Evolutionary conservation across 2,888 invertebrate genomes (phyloP).

Genomic region (Odontomyia ornata): DNA sequence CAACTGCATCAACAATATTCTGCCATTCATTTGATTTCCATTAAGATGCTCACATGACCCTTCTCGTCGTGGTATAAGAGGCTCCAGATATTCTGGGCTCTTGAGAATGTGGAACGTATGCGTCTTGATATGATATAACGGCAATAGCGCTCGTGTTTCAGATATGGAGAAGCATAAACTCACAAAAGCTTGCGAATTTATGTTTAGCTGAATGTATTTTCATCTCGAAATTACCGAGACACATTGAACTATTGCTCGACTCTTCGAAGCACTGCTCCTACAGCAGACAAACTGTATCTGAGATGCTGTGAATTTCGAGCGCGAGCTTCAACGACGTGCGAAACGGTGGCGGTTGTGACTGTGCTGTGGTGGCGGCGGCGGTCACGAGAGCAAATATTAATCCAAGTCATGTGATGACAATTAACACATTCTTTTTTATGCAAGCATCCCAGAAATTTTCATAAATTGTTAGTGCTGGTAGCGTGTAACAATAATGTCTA

Average conservation of each 20-base stretch:
- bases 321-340: slow-evolving; percentile 5
- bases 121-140: too few relatives aligned
- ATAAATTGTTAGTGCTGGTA: neutral
- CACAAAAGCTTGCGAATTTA: neutral
- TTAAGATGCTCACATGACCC: too few relatives aligned
- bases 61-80: too few relatives aligned
- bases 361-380: neutral
- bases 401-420: slow-evolving; percentile 44
- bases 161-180: neutral
- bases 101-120: too few relatives aligned
- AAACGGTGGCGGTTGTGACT: too few relatives aligned
- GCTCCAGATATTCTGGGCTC: too few relatives aligned
- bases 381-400: slow-evolving; percentile 44
- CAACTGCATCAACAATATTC: too few relatives aligned
- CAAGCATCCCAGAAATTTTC: slow-evolving; percentile 5
- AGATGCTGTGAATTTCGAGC: neutral
- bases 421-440: slow-evolving; percentile 25
- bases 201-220: neutral
- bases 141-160: neutral
- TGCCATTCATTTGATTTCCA: too few relatives aligned
- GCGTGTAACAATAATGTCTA: neutral
- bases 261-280: neutral
- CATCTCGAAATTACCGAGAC: neutral
- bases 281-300: neutral
- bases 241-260: neutral